phyloP scores from a whole-genome alignment of 2,888 invertebrate genomes.

The Callyntrura sp. region DNA sequence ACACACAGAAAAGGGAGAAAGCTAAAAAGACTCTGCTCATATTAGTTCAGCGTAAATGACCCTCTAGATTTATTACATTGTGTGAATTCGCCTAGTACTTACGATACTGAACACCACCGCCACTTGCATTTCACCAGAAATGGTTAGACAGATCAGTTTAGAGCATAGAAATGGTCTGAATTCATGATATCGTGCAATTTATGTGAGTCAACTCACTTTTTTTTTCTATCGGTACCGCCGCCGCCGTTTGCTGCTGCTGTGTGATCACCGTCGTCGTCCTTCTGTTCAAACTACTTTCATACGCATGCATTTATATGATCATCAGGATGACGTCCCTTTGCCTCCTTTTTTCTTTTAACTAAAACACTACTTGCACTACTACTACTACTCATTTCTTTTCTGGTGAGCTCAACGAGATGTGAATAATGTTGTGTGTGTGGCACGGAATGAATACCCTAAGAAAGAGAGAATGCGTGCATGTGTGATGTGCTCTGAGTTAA shows the following conservation, averaged over 20 bases:
- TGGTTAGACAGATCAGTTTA: conserved; percentile 69
- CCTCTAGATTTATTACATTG: conserved; percentile 79
- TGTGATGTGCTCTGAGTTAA: conserved; percentile 60
- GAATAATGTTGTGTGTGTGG: conserved; percentile 10
- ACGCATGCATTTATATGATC: conserved; percentile 35
- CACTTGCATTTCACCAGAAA: conserved; percentile 46
- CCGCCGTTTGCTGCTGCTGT: background rate
- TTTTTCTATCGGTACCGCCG: conserved; percentile 7
- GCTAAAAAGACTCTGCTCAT: conserved; percentile 76
- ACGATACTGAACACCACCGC: conserved; percentile 24
- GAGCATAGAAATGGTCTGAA: conserved; percentile 65
- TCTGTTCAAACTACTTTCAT: background rate
- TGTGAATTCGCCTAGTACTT: conserved; percentile 66
- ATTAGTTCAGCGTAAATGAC: conserved; percentile 80
- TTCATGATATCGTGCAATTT: conserved; percentile 57
- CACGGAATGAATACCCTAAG: conserved; percentile 16
- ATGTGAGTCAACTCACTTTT: conserved; percentile 32
- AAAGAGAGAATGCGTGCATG: conserved; percentile 20
- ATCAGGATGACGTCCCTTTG: conserved; percentile 47
- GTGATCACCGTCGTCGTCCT: conserved; percentile 28
- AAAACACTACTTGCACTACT: background rate
- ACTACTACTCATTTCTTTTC: conserved; percentile 1
- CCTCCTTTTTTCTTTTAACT: conserved; percentile 40
- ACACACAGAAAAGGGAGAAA: conserved; percentile 68
- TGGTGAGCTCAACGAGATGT: conserved; percentile 30